Conservation (phyloP, 2,797 vertebrate species). For the Paramormyrops hopkinsi region DNA sequence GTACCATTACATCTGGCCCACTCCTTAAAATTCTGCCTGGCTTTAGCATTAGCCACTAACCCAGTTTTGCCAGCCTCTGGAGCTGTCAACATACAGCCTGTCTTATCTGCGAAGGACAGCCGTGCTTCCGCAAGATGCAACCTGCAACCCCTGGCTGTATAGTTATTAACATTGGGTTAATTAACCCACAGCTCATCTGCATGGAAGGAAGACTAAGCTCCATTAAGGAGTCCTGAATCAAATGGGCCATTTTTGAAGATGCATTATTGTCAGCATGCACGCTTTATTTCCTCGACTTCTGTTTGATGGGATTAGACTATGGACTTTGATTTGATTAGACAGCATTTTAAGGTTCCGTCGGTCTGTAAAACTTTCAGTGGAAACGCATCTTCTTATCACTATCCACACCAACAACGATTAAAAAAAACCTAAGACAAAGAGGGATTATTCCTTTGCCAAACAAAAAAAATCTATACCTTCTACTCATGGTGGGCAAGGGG, state of each 20-base stretch:
- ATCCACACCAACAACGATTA: not conserved
- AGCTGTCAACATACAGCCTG: conserved; percentile 26
- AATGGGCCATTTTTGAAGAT: conserved; percentile 4
- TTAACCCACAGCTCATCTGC: conserved; percentile 62
- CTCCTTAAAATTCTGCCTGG: not conserved
- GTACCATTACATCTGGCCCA: conserved; percentile 8
- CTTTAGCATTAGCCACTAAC: not conserved
- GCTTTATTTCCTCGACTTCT: not conserved
- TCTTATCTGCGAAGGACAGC: conserved; percentile 50
- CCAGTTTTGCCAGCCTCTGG: not conserved
- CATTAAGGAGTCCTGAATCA: conserved; percentile 42
- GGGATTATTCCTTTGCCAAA: not conserved
- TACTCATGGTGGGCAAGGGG: not conserved
- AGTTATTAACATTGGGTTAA: conserved; percentile 63
- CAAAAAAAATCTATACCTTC: not conserved
- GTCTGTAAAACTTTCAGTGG: not conserved
- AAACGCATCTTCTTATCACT: not conserved
- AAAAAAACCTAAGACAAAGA: not conserved
- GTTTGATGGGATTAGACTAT: conserved; percentile 1
- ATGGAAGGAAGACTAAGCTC: conserved; percentile 36
- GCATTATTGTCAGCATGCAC: not conserved
- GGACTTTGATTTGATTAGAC: conserved; percentile 11
- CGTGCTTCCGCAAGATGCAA: conserved; percentile 29
- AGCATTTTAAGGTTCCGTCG: not conserved
- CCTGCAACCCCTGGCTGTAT: conserved; percentile 47